Evolutionary conservation across 2,113 vertebrate genomes (phyloP).

Genomic region (Hippocampus comes): DNA sequence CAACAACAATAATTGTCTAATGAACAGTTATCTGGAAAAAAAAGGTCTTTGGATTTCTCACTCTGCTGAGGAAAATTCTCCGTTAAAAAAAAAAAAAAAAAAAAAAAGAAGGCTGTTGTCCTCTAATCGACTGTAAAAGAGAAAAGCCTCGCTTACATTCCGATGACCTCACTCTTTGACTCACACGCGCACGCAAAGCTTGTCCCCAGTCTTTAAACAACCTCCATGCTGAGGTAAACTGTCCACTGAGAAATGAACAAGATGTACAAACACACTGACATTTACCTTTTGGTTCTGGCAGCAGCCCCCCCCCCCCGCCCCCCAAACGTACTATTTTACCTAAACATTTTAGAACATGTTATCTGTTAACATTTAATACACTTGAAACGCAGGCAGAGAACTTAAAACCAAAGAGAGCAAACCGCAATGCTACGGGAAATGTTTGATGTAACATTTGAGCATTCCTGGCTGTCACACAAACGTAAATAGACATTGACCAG

Average conservation of each 20-base stretch:
- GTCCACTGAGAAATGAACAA: slow-evolving; percentile 28
- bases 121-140: slow-evolving; percentile 39
- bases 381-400: not conserved
- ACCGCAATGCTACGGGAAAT: too few relatives aligned
- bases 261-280: slow-evolving; percentile 24
- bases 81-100: too few relatives aligned
- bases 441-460: too few relatives aligned
- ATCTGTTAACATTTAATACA: not conserved
- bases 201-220: not conserved
- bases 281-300: slow-evolving; percentile 20
- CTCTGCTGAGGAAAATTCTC: too few relatives aligned
- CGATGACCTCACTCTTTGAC: slow-evolving; percentile 9
- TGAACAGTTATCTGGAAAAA: too few relatives aligned
- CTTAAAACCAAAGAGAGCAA: too few relatives aligned
- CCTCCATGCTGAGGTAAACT: slow-evolving; percentile 17
- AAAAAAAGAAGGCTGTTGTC: not conserved
- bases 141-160: slow-evolving; percentile 7
- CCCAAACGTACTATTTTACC: not conserved
- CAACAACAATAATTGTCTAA: too few relatives aligned
- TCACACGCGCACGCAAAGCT: slow-evolving; percentile 1
- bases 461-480: too few relatives aligned
- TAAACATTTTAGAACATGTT: slow-evolving; percentile 29
- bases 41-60: too few relatives aligned
- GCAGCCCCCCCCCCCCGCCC: too few relatives aligned
- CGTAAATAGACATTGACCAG: too few relatives aligned